Percentiles rank a stretch among this genome's conserved stretches.
Conservation (phyloP, 2,888 invertebrate species). For the Cristatella mucedo region DNA sequence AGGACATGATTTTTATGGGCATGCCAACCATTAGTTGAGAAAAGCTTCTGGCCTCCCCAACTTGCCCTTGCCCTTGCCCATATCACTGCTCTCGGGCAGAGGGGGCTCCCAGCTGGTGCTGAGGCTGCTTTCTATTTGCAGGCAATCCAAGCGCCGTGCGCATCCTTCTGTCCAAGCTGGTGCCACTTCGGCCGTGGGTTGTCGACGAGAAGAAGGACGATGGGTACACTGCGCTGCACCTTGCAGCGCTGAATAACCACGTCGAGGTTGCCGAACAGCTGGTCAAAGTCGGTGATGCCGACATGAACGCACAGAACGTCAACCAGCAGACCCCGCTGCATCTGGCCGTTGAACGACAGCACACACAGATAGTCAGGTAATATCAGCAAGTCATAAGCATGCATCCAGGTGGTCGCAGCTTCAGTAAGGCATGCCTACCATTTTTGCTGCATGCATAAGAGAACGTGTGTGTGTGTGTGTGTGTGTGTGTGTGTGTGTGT, state of each 20-base stretch:
- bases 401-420: background rate
- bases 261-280: constrained; percentile 79
- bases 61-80: too few species aligned
- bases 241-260: constrained; percentile 90
- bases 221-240: constrained; percentile 85
- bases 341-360: constrained; percentile 85
- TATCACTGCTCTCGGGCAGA: too few species aligned
- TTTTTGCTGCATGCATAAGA: too few species aligned
- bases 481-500: too few species aligned
- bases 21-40: too few species aligned
- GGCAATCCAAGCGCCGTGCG: constrained; percentile 61
- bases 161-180: constrained; percentile 75
- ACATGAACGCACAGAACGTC: constrained; percentile 87
- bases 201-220: constrained; percentile 98
- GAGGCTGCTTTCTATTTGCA: too few species aligned
- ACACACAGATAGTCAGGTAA: constrained; percentile 79
- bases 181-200: constrained; percentile 87
- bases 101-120: too few species aligned
- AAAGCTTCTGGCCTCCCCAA: too few species aligned
- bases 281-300: constrained; percentile 55
- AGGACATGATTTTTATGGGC: too few species aligned
- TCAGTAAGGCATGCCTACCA: background rate
- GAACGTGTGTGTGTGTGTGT: too few species aligned
- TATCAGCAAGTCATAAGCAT: background rate
- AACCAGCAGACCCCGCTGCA: constrained; percentile 59